Conservation (phyloP, 2,113 vertebrate species). For the Anseranas semipalmata region DNA sequence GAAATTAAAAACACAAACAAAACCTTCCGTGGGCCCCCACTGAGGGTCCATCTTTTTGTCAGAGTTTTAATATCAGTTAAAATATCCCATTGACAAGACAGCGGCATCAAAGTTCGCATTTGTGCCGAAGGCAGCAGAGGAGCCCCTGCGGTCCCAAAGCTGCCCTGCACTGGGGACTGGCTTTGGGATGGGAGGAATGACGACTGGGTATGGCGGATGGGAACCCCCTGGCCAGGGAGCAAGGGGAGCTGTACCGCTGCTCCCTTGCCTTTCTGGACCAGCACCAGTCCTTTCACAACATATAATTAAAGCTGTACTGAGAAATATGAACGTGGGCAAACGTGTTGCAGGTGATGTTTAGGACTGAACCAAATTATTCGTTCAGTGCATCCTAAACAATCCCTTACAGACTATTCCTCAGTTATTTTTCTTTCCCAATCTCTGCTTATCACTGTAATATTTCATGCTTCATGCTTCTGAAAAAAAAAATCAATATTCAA, state of each 20-base stretch:
- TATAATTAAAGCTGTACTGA: not conserved
- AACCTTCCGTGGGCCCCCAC: not conserved
- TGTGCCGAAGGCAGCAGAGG: not conserved
- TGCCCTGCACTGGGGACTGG: not conserved
- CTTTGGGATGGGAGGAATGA: not conserved
- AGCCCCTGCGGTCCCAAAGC: not conserved
- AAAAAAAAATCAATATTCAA: conserved; percentile 66
- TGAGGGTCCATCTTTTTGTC: not conserved
- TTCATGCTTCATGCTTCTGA: conserved; percentile 68
- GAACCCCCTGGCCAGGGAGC: not conserved
- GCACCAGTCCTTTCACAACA: not conserved
- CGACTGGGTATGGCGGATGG: not conserved
- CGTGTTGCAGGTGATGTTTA: conserved; percentile 2
- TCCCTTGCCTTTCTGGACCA: not conserved
- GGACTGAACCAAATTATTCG: conserved; percentile 62
- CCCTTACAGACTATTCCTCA: conserved; percentile 28
- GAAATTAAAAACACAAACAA: not conserved
- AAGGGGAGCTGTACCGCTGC: no score
- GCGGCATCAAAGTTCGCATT: rapidly evolving
- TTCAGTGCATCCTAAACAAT: conserved; percentile 60
- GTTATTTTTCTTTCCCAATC: conserved; percentile 27
- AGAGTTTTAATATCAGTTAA: not conserved
- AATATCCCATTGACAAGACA: not conserved
- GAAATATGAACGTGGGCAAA: not conserved
- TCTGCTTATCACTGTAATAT: conserved; percentile 68